These are phyloP conservation scores for Taenaris catops DNA, from an alignment of 2,888 invertebrate species.

Conservation along the genomic window DNA sequence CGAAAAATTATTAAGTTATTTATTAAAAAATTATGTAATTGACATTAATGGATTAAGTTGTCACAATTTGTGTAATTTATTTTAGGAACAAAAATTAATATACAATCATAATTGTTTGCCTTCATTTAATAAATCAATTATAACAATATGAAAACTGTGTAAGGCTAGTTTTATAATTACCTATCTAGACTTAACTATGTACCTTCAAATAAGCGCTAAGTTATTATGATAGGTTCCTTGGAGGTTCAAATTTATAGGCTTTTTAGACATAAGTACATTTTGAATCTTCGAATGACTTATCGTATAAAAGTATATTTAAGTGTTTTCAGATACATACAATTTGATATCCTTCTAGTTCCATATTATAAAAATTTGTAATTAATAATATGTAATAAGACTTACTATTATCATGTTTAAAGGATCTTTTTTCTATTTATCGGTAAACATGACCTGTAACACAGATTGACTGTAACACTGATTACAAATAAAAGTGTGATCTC, in stretches of 20 bases:
- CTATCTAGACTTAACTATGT: conserved; percentile 17
- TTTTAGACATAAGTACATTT: conserved; percentile 26
- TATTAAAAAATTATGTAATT: too few species aligned
- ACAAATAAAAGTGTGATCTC: too few species aligned
- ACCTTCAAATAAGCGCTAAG: conserved; percentile 20
- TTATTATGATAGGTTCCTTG: conserved; percentile 57
- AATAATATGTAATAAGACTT: conserved; percentile 1
- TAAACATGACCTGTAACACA: too few species aligned
- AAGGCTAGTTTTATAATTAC: conserved; percentile 17
- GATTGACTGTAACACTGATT: too few species aligned
- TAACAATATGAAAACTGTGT: too few species aligned
- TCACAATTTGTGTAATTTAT: too few species aligned
- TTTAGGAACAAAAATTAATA: too few species aligned
- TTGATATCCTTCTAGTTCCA: conserved; percentile 1
- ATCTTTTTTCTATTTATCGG: too few species aligned
- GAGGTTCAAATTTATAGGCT: conserved; percentile 47
- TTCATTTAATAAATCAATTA: too few species aligned
- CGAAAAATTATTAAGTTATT: too few species aligned
- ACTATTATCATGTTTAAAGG: not conserved
- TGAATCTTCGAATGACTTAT: conserved; percentile 66
- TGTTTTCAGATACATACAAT: not conserved
- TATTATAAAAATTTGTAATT: not conserved
- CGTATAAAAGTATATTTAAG: conserved; percentile 26
- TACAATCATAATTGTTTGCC: too few species aligned
- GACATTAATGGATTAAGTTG: conserved; percentile 3